Evolutionary conservation across 2,888 invertebrate genomes (phyloP).

Genomic region (Melanchra persicariae): DNA sequence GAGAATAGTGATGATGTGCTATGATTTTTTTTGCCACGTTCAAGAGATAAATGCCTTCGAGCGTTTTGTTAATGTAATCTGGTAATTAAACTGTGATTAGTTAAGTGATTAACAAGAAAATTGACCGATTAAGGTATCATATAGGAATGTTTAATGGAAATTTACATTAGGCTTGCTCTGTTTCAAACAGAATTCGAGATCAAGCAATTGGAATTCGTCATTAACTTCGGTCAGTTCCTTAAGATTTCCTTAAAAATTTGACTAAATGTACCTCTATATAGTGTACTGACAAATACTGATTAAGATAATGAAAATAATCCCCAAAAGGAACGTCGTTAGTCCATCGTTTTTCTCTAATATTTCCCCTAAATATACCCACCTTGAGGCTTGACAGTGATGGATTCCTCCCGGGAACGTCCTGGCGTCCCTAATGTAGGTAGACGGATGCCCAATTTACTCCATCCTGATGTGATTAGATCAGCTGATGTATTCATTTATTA

Average conservation of each 20-base stretch:
- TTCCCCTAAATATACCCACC: conserved; percentile 41
- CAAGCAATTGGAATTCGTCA: not conserved
- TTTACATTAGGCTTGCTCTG: not conserved
- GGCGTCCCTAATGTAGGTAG: conserved; percentile 20
- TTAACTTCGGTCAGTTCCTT: not conserved
- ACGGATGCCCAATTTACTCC: conserved; percentile 30
- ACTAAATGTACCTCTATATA: too few species aligned
- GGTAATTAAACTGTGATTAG: conserved; percentile 20
- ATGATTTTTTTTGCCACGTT: too few species aligned
- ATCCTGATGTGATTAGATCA: conserved; percentile 26
- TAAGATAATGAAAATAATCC: not conserved
- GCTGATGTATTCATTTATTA: conserved; percentile 33
- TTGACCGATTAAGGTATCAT: not conserved
- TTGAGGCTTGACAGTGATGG: conserved; percentile 56
- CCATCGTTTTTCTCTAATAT: conserved; percentile 22
- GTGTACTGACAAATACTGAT: not conserved
- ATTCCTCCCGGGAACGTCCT: conserved; percentile 47
- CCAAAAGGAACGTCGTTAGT: not conserved
- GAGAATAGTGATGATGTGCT: too few species aligned
- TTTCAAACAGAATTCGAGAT: not conserved
- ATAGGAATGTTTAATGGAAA: not conserved
- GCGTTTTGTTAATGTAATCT: not conserved
- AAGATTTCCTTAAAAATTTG: too few species aligned
- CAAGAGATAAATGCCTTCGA: too few species aligned
- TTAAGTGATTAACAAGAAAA: not conserved